Percentiles rank a stretch among this genome's conserved stretches.
Conservation (phyloP, 2,888 invertebrate genomes). For the Masnerella sp. region DNA sequence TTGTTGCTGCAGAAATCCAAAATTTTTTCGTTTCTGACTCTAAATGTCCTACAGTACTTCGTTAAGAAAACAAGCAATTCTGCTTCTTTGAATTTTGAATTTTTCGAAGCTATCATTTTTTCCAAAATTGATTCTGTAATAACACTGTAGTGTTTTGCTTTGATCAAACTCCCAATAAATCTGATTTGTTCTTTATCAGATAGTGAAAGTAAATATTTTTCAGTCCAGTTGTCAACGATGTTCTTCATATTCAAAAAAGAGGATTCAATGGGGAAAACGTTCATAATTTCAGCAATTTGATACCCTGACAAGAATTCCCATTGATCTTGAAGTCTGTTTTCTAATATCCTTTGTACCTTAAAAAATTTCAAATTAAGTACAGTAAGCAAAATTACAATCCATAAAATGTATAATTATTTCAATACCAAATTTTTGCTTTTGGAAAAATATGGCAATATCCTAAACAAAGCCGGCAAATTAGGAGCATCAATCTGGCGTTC, state of each 20-base stretch:
- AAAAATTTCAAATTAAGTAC: constrained; percentile 3
- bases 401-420: background rate
- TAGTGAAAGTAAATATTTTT: constrained; percentile 81
- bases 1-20: constrained; percentile 81
- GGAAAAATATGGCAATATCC: constrained; percentile 80
- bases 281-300: constrained; percentile 79
- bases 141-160: constrained; percentile 80
- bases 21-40: constrained; percentile 80
- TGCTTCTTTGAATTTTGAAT: constrained; percentile 77
- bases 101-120: constrained; percentile 81
- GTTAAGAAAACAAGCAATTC: constrained; percentile 81
- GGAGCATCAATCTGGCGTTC: constrained; percentile 80
- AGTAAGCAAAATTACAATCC: background rate
- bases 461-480: constrained; percentile 81
- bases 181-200: constrained; percentile 80
- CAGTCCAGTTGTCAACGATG: constrained; percentile 80
- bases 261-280: constrained; percentile 74
- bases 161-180: constrained; percentile 79
- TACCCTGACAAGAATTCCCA: constrained; percentile 80
- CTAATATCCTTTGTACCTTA: constrained; percentile 76
- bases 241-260: constrained; percentile 69
- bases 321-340: constrained; percentile 80
- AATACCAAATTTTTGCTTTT: constrained; percentile 80
- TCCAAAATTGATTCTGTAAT: constrained; percentile 81
- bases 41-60: constrained; percentile 82